A percentile compares a stretch with the other conserved stretches of the same genome.
Conservation (phyloP, 1,140 invertebrate species). For the Leucophenga varia region DNA sequence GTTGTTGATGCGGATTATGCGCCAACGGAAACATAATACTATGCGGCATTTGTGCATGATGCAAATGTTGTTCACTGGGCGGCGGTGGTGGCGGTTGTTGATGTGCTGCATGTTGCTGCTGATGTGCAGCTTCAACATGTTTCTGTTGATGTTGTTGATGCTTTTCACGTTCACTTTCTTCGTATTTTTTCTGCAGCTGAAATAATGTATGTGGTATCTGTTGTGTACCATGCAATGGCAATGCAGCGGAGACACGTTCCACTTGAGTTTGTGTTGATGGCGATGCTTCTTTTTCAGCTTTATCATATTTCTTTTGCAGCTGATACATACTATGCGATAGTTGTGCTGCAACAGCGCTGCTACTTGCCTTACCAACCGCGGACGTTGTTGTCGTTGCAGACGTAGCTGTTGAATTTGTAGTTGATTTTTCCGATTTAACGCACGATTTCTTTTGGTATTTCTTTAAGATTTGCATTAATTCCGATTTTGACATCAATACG, state of each 20-base stretch:
- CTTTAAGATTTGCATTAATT: slow-evolving; percentile 51
- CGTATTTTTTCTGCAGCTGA: slow-evolving; percentile 50
- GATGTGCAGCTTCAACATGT: slow-evolving; percentile 37
- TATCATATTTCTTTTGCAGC: slow-evolving; percentile 49
- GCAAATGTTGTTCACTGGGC: slow-evolving; percentile 45
- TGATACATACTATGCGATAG: slow-evolving; percentile 52
- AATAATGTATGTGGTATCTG: slow-evolving; percentile 40
- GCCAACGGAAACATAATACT: slow-evolving; percentile 51
- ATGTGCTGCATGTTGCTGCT: slow-evolving; percentile 41
- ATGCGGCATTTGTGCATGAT: slow-evolving; percentile 50
- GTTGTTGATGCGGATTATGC: slow-evolving; percentile 44
- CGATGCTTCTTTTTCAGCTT: slow-evolving; percentile 44
- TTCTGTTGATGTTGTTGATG: slow-evolving; percentile 43
- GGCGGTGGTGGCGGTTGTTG: slow-evolving; percentile 48
- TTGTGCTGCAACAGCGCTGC: slow-evolving; percentile 24
- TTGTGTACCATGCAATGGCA: slow-evolving; percentile 38
- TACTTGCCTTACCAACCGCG: slow-evolving; percentile 21
- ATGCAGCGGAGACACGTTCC: slow-evolving; percentile 29
- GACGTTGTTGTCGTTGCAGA: slow-evolving; percentile 23
- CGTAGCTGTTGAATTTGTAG: slow-evolving; percentile 16
- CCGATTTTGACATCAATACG: slow-evolving; percentile 47
- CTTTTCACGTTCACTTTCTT: slow-evolving; percentile 35
- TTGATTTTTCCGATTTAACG: slow-evolving; percentile 43
- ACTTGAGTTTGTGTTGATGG: slow-evolving; percentile 44
- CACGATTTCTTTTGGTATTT: slow-evolving; percentile 50